Percentiles rank a stretch among this genome's conserved stretches.
These are phyloP conservation scores for Scaptomyza montana DNA, from an alignment of 1,140 invertebrate genomes.

Conservation along the genomic window DNA sequence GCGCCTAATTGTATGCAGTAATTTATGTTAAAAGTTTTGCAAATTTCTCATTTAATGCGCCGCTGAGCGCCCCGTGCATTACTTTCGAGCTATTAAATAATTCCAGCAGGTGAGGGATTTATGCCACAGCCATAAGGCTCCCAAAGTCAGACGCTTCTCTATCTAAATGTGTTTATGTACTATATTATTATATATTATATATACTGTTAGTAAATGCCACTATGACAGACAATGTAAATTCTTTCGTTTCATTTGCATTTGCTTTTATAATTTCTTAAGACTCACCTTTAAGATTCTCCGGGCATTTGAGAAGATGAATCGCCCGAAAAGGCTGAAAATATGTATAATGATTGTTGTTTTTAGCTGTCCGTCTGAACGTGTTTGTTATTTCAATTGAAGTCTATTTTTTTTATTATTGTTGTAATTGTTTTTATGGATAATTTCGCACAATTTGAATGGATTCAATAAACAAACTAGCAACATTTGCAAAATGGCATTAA, in stretches of 20 bases:
- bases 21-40: constrained; percentile 75
- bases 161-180: background rate
- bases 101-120: constrained; percentile 74
- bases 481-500: constrained; percentile 1
- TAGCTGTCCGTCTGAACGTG: constrained; percentile 21
- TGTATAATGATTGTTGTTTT: constrained; percentile 27
- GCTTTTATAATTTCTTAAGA: constrained; percentile 32
- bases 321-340: constrained; percentile 36
- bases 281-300: constrained; percentile 44
- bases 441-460: constrained; percentile 51
- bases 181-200: background rate
- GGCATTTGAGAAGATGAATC: constrained; percentile 23
- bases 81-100: constrained; percentile 76
- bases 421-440: constrained; percentile 74
- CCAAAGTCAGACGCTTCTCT: constrained; percentile 40
- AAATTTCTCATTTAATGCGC: constrained; percentile 75
- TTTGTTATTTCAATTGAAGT: constrained; percentile 25
- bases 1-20: constrained; percentile 61
- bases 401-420: constrained; percentile 70
- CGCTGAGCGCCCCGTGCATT: constrained; percentile 60
- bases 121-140: constrained; percentile 56
- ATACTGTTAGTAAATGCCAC: background rate
- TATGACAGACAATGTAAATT: constrained; percentile 9
- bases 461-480: constrained; percentile 57
- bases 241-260: constrained; percentile 24